Base-by-base conservation (phyloP, 2,888 invertebrate genomes). In the Aproaerema taeniolella region DNA sequence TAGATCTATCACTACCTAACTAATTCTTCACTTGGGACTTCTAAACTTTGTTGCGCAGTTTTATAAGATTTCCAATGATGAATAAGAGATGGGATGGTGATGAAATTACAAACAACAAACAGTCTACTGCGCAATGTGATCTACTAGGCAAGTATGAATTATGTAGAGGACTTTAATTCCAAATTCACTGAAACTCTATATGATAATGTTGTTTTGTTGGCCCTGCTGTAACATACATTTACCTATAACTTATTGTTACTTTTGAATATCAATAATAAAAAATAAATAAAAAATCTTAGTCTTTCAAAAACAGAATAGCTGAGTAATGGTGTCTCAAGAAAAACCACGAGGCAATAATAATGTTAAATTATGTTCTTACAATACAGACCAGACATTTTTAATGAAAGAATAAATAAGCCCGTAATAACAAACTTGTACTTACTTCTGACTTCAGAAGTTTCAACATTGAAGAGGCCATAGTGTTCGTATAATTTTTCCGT, bases 361-460 rank as follows among this genome's bases (percentile, higher is more conserved):
- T n/a, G n/a, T n/a, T n/a, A n/a, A n/a, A n/a, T n/a, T n/a, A n/a
- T n/a, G n/a, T n/a, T n/a, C n/a, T n/a, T n/a, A n/a, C n/a, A n/a
- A n/a, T n/a, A n/a, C n/a, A n/a, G n/a, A n/a, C n/a, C n/a, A n/a
- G n/a, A n/a, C 4, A 20, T 20, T 20, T 8, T 20, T 20, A 20
- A n/a, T n/a, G n/a, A 20, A 20, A 4, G 20, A 20, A 20, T 20
- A 20, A 20, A 20, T 20, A 20, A 20, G 20, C 20, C 8, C 4
- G 8, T 26, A 26, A 26, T n/a, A n/a, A 37, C 42, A 41, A 30
- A 3, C 14, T 2, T 8, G 5, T 2, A 82, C 85, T 80, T 75
- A 85, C 85, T 76, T 85, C 82, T 33, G 74, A 67, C 68, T 77
- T 82, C 16, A 85, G 46, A 52, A 85, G 58, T 57, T 86, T 86